phyloP scores from a whole-genome alignment of 2,113 vertebrate species.

The Sula dactylatra region DNA sequence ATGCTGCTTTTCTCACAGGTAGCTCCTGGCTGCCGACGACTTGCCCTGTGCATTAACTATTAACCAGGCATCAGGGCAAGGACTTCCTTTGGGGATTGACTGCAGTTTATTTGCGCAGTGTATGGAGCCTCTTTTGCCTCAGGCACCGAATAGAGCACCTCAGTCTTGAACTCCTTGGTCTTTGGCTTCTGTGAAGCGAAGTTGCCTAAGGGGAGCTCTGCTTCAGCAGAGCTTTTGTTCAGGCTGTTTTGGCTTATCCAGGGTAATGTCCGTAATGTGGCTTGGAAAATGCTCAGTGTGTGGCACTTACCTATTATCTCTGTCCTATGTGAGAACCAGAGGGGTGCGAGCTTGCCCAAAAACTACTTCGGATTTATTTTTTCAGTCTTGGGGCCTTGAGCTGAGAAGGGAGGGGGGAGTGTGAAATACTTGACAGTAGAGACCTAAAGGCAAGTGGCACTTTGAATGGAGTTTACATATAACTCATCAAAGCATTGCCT shows the following conservation, averaged over 20 bases:
- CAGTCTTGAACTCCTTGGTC: not conserved
- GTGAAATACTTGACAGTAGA: not conserved
- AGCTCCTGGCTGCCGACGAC: not conserved
- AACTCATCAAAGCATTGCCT: not conserved
- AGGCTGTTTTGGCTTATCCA: not conserved
- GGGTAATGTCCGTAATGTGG: not conserved
- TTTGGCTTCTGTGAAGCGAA: not conserved
- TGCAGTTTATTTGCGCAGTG: not conserved
- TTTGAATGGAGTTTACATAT: not conserved
- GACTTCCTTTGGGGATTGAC: not conserved
- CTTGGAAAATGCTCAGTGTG: not conserved
- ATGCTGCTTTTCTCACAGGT: not conserved
- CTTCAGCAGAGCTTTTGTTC: slow-evolving; percentile 1
- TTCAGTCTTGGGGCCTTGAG: not conserved
- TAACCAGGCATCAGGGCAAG: not conserved
- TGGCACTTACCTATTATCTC: not conserved
- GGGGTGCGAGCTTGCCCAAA: not conserved
- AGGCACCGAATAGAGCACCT: not conserved
- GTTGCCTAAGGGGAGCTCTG: not conserved
- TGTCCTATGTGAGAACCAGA: not conserved
- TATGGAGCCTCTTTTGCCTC: not conserved
- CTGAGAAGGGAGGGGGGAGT: not conserved
- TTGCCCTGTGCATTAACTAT: slow-evolving; percentile 9
- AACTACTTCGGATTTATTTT: not conserved
- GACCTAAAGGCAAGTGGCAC: not conserved